Conservation (phyloP, 2,113 vertebrate genomes). For the Salminus brasiliensis region DNA sequence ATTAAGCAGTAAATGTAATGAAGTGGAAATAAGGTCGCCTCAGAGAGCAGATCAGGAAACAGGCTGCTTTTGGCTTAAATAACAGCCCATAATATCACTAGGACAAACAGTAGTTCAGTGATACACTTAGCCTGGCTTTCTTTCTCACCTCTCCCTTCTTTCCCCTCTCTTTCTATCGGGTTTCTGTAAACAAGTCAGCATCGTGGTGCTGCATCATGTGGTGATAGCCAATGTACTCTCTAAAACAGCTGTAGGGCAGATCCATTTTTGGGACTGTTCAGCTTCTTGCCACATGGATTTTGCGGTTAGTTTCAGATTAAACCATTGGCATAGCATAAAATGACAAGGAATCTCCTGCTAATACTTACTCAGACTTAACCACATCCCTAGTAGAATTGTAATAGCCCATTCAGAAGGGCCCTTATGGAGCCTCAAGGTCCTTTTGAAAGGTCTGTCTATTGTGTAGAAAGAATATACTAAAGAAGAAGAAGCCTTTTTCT, state of each 20-base stretch:
- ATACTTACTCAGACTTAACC: too few relatives aligned
- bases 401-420: background rate
- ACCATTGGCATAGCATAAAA: background rate
- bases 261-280: background rate
- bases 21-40: background rate
- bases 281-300: background rate
- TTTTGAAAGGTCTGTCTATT: background rate
- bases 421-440: background rate
- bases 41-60: background rate
- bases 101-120: too few relatives aligned
- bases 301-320: background rate
- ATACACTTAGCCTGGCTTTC: background rate
- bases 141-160: background rate
- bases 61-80: background rate
- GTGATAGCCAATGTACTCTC: background rate
- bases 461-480: background rate
- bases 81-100: background rate
- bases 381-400: background rate
- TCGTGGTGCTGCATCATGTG: conserved; percentile 16
- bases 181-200: conserved; percentile 44
- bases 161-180: background rate
- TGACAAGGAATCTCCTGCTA: too few relatives aligned
- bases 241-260: background rate
- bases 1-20: background rate
- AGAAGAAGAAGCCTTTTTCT: too few relatives aligned